A percentile compares a stretch with the other conserved stretches of the same genome.
Conservation (phyloP, 2,113 vertebrate genomes). For the Bufo gargarizans region DNA sequence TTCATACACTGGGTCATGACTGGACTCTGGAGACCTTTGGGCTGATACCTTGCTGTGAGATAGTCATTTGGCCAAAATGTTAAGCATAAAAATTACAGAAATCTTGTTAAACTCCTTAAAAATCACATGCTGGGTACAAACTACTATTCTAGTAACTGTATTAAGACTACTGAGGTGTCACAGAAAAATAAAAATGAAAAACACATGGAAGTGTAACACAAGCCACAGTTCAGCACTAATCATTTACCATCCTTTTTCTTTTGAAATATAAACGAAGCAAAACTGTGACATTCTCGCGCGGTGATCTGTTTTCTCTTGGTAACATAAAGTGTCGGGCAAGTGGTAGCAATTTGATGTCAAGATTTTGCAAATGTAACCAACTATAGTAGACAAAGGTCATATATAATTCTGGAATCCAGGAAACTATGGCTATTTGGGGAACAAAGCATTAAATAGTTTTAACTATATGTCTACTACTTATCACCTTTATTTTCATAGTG, state of each 20-base stretch:
- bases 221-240: conserved; percentile 67
- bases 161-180: conserved; percentile 50
- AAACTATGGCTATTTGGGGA: conserved; percentile 18
- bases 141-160: conserved; percentile 49
- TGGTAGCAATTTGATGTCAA: conserved; percentile 68
- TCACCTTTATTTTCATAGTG: conserved; percentile 19
- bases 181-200: conserved; percentile 64
- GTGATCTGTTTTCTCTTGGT: conserved; percentile 61
- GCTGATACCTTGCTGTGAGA: conserved; percentile 48
- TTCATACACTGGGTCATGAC: conserved; percentile 59
- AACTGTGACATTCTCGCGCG: conserved; percentile 59
- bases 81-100: conserved; percentile 60
- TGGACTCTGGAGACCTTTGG: conserved; percentile 27
- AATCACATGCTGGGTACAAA: conserved; percentile 59
- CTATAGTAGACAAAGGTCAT: conserved; percentile 52
- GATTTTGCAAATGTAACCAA: conserved; percentile 62
- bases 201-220: conserved; percentile 66
- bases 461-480: not conserved
- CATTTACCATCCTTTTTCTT: conserved; percentile 61
- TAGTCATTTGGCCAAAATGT: conserved; percentile 45
- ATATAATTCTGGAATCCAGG: conserved; percentile 45
- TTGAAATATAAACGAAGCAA: conserved; percentile 63
- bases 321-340: conserved; percentile 62
- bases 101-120: conserved; percentile 55
- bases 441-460: not conserved